These are phyloP conservation scores for Galago senegalensis DNA, from an alignment of 2,797 vertebrate species.

Conservation along the genomic window DNA sequence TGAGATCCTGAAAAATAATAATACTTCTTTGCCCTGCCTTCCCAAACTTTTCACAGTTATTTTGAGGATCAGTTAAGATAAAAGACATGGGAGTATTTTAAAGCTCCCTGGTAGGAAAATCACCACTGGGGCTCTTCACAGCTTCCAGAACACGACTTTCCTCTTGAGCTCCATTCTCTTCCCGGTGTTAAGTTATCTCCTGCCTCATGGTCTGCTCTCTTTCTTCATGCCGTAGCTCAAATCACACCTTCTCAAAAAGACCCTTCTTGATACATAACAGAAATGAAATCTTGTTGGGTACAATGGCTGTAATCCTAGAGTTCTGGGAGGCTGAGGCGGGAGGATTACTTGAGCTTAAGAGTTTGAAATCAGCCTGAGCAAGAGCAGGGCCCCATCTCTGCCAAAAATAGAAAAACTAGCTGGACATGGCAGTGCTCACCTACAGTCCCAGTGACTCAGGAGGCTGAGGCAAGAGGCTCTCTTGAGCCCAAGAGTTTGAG, in stretches of 20 bases:
- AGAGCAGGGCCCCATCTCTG: too few relatives aligned
- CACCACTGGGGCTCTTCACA: not conserved
- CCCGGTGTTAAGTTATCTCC: not conserved
- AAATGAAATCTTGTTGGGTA: not conserved
- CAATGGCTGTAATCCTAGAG: too few relatives aligned
- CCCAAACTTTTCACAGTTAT: not conserved
- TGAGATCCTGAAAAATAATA: not conserved
- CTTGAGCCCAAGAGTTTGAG: too few relatives aligned
- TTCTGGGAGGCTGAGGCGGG: too few relatives aligned
- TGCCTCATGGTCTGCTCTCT: not conserved
- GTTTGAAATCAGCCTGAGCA: too few relatives aligned
- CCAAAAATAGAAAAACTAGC: too few relatives aligned
- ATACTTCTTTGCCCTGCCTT: not conserved
- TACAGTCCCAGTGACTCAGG: too few relatives aligned
- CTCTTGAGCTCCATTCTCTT: not conserved
- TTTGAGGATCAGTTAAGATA: slow-evolving; percentile 47
- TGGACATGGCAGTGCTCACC: too few relatives aligned
- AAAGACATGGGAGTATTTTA: slow-evolving; percentile 18
- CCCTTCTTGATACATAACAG: not conserved
- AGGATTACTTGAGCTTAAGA: too few relatives aligned
- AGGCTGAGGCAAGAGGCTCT: too few relatives aligned
- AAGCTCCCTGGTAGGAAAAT: slow-evolving; percentile 2
- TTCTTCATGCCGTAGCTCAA: not conserved
- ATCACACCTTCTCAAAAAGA: not conserved
- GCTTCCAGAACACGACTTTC: not conserved